Base-by-base conservation (phyloP, 2,888 invertebrate species). In the Pachliopta kotzebuea region DNA sequence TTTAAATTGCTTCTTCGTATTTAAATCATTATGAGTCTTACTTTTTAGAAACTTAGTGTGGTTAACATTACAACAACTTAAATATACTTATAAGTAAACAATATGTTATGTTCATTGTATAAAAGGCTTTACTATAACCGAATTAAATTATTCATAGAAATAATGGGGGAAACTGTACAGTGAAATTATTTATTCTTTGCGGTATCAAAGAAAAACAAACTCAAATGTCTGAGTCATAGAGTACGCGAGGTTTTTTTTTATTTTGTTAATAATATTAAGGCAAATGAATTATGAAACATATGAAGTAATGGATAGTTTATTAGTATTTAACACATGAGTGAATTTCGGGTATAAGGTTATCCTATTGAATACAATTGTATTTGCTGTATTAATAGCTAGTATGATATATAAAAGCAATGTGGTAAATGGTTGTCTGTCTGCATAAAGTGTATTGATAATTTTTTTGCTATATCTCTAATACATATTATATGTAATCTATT, bases 221-320 rank as follows among this genome's bases (percentile, higher is more conserved):
- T 64, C 64, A 56, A 56, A 54, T 62, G n/a, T 56, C 56, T 26
- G 60, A 64, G 64, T 60, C 60, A 56, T 65, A 65, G 59, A n/a
- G 49, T 62, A 57, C 23, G 24, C 56, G 45, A 52, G 31, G 56
- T 62, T 29, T 58, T 21, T 49, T 45, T n/a, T 29, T 56, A 62
- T 61, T 60, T 65, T 31, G 56, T 64, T 64, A 60, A n/a, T 65
- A 53, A 57, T 62, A 18, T 62, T 67, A 65, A 65, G 67, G 24
- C 31, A 62, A 65, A 65, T 59, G 42, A 62, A 60, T 49, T 67
- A 57, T 61, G 58, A 17, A 58, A 59, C 14, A 49, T 53, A 58
- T 62, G 53, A 60, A 29, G 52, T 54, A 54, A 56, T 61, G 21
- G 23, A 56, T 63, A 26, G 45, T 56, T 62, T 56, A 56, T 57